Percentiles rank a stretch among this genome's conserved stretches.
Conservation (phyloP, 2,113 vertebrate species). For the Telmatochromis sp. region DNA sequence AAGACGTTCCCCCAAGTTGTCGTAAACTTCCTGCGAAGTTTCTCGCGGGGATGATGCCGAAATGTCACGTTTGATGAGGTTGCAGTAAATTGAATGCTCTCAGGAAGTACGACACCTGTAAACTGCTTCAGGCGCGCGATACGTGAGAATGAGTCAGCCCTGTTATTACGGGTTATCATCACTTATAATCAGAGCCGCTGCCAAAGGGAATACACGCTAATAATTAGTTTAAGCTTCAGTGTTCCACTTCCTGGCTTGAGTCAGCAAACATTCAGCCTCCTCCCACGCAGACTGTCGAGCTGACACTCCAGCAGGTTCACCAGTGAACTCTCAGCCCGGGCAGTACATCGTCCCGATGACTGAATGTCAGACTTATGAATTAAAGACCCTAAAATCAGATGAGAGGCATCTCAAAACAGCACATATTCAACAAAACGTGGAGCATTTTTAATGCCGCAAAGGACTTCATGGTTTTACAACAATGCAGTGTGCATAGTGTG, state of each 20-base stretch:
- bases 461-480: too few species aligned
- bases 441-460: not conserved
- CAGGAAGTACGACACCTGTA: not conserved
- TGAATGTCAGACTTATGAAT: not conserved
- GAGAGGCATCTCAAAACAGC: accelerated
- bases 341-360: not conserved
- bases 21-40: not conserved
- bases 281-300: not conserved
- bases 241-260: not conserved
- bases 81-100: not conserved
- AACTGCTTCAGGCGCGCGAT: accelerated
- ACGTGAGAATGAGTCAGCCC: accelerated
- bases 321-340: not conserved
- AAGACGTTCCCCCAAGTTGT: accelerated
- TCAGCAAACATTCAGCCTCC: not conserved
- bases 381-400: accelerated
- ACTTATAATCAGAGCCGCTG: not conserved
- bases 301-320: not conserved
- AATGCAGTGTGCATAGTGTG: too few species aligned
- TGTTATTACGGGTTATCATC: not conserved
- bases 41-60: not conserved
- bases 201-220: not conserved
- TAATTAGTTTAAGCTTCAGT: not conserved
- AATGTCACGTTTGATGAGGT: not conserved
- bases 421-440: not conserved